These are phyloP conservation scores for Morpho achilles DNA, from an alignment of 2,888 invertebrate genomes.

Conservation along the genomic window DNA sequence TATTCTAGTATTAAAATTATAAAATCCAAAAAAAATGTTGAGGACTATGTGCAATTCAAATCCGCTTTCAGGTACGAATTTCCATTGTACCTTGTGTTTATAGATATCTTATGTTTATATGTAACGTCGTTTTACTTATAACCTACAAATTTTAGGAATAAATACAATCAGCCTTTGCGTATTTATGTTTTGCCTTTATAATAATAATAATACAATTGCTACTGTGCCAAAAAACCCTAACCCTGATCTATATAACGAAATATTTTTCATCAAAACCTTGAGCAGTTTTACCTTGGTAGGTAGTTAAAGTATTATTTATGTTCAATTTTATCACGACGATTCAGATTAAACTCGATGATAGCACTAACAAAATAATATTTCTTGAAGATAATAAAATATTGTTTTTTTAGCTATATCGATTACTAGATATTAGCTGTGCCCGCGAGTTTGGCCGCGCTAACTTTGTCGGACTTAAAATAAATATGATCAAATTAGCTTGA, in stretches of 20 bases:
- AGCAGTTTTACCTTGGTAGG: conserved; percentile 15
- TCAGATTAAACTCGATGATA: conserved; percentile 15
- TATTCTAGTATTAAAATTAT: conserved; percentile 29
- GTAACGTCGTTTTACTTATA: no score
- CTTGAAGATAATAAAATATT: not conserved
- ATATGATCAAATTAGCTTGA: no score
- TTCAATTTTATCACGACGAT: conserved; percentile 17
- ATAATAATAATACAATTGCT: not conserved
- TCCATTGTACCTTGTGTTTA: no score
- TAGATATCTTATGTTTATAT: no score
- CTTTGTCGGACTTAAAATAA: no score
- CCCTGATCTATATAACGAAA: conserved; percentile 14
- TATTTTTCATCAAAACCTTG: conserved; percentile 13
- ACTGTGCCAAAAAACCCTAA: conserved; percentile 10
- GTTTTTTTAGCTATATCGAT: no score
- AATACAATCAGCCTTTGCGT: no score
- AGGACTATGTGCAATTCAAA: conserved; percentile 26
- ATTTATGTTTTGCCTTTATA: no score
- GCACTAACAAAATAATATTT: conserved; percentile 6
- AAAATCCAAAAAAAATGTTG: conserved; percentile 37
- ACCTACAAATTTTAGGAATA: no score
- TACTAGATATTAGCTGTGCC: no score
- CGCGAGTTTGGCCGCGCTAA: no score
- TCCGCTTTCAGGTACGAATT: conserved; percentile 14
- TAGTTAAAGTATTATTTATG: conserved; percentile 14